These are phyloP conservation scores for Mastomys coucha DNA, from an alignment of 2,113 vertebrate species.

Conservation along the genomic window DNA sequence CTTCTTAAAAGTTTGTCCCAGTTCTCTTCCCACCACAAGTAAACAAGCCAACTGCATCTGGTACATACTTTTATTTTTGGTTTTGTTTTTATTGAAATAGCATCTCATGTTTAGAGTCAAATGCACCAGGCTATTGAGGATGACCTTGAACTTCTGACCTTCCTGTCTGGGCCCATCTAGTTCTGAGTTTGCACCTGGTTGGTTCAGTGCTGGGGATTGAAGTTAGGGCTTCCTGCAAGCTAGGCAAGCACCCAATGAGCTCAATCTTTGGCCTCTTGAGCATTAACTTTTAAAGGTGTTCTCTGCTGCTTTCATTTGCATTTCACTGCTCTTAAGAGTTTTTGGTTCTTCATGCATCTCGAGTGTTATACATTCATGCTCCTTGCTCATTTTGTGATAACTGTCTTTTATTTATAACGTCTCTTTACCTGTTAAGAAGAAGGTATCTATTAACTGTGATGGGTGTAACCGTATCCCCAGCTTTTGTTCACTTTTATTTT, in stretches of 20 bases:
- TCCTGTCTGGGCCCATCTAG: background rate
- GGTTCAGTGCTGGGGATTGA: background rate
- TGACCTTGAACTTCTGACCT: background rate
- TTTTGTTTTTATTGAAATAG: background rate
- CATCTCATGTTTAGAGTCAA: background rate
- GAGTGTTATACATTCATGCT: background rate
- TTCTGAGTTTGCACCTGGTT: background rate
- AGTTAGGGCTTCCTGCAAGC: background rate
- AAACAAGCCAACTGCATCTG: background rate
- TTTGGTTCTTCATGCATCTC: background rate
- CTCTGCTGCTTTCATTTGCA: background rate
- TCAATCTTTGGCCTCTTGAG: background rate
- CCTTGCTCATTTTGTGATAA: slow-evolving; percentile 12
- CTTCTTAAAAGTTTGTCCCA: background rate
- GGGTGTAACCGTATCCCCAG: background rate
- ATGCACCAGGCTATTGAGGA: background rate
- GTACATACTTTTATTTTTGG: background rate
- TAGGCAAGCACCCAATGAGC: background rate
- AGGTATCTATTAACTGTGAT: background rate
- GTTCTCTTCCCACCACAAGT: fast-evolving
- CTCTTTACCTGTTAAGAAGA: slow-evolving; percentile 52
- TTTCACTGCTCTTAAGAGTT: background rate
- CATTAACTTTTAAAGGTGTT: background rate
- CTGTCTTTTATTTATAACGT: slow-evolving; percentile 48
- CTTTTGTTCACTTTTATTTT: slow-evolving; percentile 4